Evolutionary conservation across 2,888 invertebrate genomes (phyloP).

Genomic region (Lasioglossum oenotherae): DNA sequence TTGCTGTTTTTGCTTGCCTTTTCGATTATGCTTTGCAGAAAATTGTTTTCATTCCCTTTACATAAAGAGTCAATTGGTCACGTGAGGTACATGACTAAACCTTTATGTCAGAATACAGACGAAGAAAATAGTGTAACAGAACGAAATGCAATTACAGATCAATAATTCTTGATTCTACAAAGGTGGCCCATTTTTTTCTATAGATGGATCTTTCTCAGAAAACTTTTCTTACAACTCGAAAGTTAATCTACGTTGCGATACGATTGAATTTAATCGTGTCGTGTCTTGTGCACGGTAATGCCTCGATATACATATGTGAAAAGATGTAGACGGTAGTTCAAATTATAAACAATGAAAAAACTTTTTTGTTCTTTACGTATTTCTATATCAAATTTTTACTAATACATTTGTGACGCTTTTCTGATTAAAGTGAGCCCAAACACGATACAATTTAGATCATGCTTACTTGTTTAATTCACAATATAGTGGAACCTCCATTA

Average conservation of each 20-base stretch:
- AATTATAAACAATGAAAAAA: neutral
- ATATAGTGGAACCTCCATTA: neutral
- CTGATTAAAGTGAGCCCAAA: neutral
- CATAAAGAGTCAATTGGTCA: slow-evolving; percentile 10
- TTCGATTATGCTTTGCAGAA: slow-evolving; percentile 21
- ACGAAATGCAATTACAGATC: neutral
- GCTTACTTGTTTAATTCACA: neutral
- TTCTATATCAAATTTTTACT: neutral
- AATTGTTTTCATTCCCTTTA: slow-evolving; percentile 24
- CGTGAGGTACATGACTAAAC: neutral
- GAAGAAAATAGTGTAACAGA: neutral
- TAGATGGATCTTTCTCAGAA: neutral
- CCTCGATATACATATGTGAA: too few relatives aligned
- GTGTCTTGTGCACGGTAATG: neutral
- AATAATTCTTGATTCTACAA: neutral
- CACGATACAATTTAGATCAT: neutral
- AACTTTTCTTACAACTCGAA: neutral
- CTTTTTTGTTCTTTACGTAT: neutral
- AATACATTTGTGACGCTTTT: neutral
- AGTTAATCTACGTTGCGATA: neutral
- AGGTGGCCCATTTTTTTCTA: slow-evolving; percentile 13
- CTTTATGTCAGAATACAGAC: neutral
- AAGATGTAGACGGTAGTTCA: neutral
- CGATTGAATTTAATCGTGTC: neutral
- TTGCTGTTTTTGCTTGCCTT: slow-evolving; percentile 38